Percentiles rank a stretch among this genome's conserved stretches.
phyloP scores from a whole-genome alignment of 2,113 vertebrate genomes.

The Ptilorrhoa leucosticta region DNA sequence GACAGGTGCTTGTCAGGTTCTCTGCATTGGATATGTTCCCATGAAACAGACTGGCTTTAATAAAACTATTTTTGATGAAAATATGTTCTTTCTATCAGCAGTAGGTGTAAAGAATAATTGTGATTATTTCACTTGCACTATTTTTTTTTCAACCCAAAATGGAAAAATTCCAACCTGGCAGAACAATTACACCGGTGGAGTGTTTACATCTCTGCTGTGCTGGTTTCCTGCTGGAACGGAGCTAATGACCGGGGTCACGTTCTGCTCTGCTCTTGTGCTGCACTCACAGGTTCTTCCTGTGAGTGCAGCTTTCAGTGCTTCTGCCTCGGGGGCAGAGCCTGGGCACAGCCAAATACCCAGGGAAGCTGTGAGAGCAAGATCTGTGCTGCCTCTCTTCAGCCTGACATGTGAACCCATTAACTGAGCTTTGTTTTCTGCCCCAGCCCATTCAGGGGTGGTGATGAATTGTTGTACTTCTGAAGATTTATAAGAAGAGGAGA shows the following conservation, averaged over 20 bases:
- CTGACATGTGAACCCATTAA: rapidly evolving
- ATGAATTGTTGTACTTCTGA: background rate
- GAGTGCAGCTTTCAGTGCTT: background rate
- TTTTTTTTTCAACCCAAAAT: background rate
- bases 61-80: conserved; percentile 14
- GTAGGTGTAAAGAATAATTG: conserved; percentile 4
- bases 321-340: background rate
- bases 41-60: background rate
- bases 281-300: too few relatives aligned
- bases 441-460: rapidly evolving
- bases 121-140: background rate
- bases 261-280: background rate
- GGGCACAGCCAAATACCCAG: background rate
- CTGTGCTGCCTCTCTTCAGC: background rate
- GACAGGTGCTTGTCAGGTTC: conserved; percentile 53
- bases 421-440: background rate
- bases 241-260: background rate
- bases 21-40: background rate
- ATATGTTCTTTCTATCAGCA: conserved; percentile 1
- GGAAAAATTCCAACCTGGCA: background rate
- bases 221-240: background rate
- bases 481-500: background rate
- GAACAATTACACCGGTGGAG: background rate
- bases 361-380: background rate
- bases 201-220: background rate